These are phyloP conservation scores for Sarcophaga bullata DNA, from an alignment of 1,140 invertebrate genomes.

Conservation along the genomic window DNA sequence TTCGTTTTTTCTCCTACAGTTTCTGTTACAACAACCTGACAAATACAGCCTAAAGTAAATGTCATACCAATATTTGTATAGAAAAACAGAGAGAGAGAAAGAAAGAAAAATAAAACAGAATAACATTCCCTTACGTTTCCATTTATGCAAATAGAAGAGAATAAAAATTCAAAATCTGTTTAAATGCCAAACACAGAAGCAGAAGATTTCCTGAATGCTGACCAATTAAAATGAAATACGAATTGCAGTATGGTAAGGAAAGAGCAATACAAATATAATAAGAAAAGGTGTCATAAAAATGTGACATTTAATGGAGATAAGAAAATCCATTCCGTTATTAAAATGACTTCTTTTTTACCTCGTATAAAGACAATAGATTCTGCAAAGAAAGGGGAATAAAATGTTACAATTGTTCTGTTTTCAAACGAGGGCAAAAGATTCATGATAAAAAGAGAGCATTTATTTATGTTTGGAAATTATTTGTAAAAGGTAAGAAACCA, in stretches of 20 bases:
- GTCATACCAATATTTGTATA: background rate
- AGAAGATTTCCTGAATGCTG: background rate
- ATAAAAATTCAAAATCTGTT: background rate
- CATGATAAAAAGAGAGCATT: background rate
- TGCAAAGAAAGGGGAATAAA: constrained; percentile 3
- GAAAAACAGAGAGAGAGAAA: too few relatives aligned
- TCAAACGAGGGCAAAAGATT: background rate
- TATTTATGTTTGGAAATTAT: background rate
- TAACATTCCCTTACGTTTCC: background rate
- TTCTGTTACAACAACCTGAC: background rate
- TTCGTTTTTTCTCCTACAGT: background rate
- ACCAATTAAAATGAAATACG: background rate
- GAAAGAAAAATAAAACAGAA: background rate
- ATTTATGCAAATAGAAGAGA: background rate
- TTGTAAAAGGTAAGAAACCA: background rate
- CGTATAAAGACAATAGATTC: background rate
- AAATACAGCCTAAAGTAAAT: background rate
- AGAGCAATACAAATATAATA: background rate
- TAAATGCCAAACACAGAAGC: background rate
- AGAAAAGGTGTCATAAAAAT: constrained; percentile 1
- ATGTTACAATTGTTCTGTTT: too few relatives aligned
- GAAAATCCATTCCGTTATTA: background rate
- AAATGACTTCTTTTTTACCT: background rate
- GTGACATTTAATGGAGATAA: constrained; percentile 8
- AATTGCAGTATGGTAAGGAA: background rate